Percentiles rank a stretch among this genome's conserved stretches.
Conservation (phyloP, 2,797 vertebrate species). For the Crenuchus spilurus region DNA sequence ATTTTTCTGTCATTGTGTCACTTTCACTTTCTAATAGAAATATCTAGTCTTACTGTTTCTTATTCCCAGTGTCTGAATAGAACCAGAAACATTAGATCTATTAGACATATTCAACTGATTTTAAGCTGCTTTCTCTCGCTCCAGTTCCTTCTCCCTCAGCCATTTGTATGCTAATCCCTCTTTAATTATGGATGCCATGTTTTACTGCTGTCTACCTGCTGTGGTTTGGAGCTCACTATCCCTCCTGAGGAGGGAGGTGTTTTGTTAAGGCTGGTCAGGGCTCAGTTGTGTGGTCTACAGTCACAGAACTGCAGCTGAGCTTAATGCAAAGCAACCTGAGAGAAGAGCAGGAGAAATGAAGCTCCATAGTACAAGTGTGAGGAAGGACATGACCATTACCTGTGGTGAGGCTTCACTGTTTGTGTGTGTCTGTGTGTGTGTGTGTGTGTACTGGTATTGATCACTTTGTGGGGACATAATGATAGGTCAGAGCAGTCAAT, state of each 20-base stretch:
- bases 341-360: neutral
- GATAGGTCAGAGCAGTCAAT: too few relatives aligned
- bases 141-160: neutral
- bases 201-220: neutral
- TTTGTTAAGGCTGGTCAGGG: conserved; percentile 11
- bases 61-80: too few relatives aligned
- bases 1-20: too few relatives aligned
- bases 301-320: neutral
- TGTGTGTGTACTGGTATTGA: too few relatives aligned
- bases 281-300: neutral
- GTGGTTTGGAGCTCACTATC: neutral
- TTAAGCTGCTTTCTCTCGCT: neutral
- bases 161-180: conserved; percentile 2
- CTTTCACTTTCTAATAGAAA: too few relatives aligned
- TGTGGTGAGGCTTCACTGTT: neutral
- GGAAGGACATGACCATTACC: neutral
- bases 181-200: conserved; percentile 32
- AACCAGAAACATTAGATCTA: too few relatives aligned
- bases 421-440: neutral
- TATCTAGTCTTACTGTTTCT: too few relatives aligned
- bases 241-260: conserved; percentile 10
- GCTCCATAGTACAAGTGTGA: too few relatives aligned
- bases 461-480: too few relatives aligned
- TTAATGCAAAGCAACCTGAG: neutral
- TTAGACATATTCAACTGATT: too few relatives aligned